Base-by-base conservation (phyloP, 2,113 vertebrate species). In the Phrynosoma blainvillii region DNA sequence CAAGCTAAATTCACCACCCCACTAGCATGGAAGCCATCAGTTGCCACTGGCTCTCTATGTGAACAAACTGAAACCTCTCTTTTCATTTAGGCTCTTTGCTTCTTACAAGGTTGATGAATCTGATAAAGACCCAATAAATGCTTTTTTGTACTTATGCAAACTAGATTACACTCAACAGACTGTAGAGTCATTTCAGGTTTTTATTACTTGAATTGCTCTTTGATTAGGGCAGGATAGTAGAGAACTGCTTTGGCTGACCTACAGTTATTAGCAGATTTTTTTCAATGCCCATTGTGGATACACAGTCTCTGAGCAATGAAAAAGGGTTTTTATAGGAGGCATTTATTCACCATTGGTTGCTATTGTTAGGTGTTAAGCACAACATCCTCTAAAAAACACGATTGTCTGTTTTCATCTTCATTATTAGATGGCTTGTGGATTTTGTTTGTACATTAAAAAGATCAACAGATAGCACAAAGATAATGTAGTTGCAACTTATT, bases 71-170 rank as follows among this genome's bases (percentile, higher is more conserved):
- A 94, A 92, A 89, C 16, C 32, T 89, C 79, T 62, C 4, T 8
- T 88, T 86, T 10, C 92, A 82, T 62, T 92, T 90, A 74, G 70
- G 70, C 54, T 89, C 92, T 85, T 93, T 92, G 56, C 84, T 93
- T 74, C 90, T 65, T 89, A 86, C 70, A 91, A 92, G 42, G 52
- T 90, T 40, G 93, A 87, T 62, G 70, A 70, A 90, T 91, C 79
- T 74, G 87, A 81, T 91, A 92, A 89, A 76, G 42, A 90, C 87
- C 12, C 89, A 92, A 82, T 87, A 92, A 75, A 93, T 87, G 74
- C 59, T 92, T 92, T 95, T 93, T 82, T 52, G 83, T 82, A 87
- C 77, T 93, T 85, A 81, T 23, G 79, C 32, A 93, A 90, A 95
- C 77, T 8, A 90, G 32, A 90, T 92, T 90, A 93, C 86, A 84